Evolutionary conservation across 2,888 invertebrate species (phyloP).

Genomic region (Xylota sylvarum): DNA sequence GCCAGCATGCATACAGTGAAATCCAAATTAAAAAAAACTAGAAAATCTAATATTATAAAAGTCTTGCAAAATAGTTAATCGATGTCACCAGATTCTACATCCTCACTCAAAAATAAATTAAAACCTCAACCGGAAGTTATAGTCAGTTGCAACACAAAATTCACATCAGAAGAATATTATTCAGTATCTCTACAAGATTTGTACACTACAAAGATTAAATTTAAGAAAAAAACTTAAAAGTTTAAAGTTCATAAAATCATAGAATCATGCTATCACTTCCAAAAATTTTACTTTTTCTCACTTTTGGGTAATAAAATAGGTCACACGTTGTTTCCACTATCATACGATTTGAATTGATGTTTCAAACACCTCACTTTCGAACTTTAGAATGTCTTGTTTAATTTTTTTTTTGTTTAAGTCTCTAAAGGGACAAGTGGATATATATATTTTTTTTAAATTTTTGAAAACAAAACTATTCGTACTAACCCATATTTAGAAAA

Average conservation of each 20-base stretch:
- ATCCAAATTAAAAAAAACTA: neutral
- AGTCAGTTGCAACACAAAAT: neutral
- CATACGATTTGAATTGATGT: neutral
- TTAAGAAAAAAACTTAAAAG: constrained; percentile 10
- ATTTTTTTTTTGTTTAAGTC: neutral
- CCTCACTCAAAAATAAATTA: neutral
- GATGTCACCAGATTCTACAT: neutral
- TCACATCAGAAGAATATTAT: neutral
- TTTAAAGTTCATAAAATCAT: constrained; percentile 38
- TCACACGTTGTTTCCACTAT: constrained; percentile 1
- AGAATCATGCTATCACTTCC: constrained; percentile 8
- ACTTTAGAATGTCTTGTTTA: neutral
- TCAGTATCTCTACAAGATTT: constrained; percentile 1
- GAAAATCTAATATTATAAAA: neutral
- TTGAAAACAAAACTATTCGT: constrained; percentile 6
- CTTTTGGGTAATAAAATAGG: neutral
- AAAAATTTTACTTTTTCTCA: constrained; percentile 1
- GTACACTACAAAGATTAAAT: neutral
- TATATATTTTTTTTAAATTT: neutral
- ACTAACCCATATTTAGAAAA: constrained; percentile 47
- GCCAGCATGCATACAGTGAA: neutral
- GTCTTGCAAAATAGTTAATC: neutral
- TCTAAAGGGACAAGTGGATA: neutral
- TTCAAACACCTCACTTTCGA: neutral
- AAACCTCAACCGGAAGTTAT: neutral